These are phyloP conservation scores for Lydus trimaculatus DNA, from an alignment of 2,888 invertebrate species.

Conservation along the genomic window DNA sequence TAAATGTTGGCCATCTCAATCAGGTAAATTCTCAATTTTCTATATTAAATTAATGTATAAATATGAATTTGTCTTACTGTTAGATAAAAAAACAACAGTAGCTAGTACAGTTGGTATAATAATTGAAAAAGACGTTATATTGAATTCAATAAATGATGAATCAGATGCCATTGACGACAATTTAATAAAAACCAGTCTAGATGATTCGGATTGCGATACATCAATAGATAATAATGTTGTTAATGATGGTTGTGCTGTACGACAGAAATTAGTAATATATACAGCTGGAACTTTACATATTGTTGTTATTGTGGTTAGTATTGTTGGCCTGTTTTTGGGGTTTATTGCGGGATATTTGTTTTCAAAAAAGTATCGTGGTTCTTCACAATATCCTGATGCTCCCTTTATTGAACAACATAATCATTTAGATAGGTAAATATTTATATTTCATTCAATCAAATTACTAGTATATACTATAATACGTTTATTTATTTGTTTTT, in stretches of 20 bases:
- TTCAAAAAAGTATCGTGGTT: constrained; percentile 75
- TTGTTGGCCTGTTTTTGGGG: constrained; percentile 81
- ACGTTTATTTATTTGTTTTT: constrained; percentile 15
- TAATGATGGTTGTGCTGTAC: constrained; percentile 55
- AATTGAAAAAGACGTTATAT: constrained; percentile 50
- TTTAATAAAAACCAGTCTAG: constrained; percentile 47
- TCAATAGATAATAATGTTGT: constrained; percentile 44
- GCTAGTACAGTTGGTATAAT: constrained; percentile 22
- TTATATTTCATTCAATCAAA: constrained; percentile 15
- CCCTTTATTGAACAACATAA: constrained; percentile 81
- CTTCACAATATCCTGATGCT: constrained; percentile 75
- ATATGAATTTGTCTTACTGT: constrained; percentile 10
- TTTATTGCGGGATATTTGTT: constrained; percentile 86
- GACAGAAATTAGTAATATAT: constrained; percentile 72
- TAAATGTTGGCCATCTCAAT: constrained; percentile 57
- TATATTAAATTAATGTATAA: neutral
- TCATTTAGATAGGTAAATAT: constrained; percentile 72
- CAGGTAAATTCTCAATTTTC: constrained; percentile 35
- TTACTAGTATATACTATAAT: neutral
- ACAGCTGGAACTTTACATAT: constrained; percentile 83
- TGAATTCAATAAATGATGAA: constrained; percentile 54
- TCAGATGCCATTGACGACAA: constrained; percentile 39
- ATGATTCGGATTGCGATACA: constrained; percentile 53
- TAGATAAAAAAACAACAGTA: constrained; percentile 39
- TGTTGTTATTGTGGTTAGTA: constrained; percentile 76